Base-by-base conservation (phyloP, 2,888 invertebrate genomes). In the Andrena flavipes region DNA sequence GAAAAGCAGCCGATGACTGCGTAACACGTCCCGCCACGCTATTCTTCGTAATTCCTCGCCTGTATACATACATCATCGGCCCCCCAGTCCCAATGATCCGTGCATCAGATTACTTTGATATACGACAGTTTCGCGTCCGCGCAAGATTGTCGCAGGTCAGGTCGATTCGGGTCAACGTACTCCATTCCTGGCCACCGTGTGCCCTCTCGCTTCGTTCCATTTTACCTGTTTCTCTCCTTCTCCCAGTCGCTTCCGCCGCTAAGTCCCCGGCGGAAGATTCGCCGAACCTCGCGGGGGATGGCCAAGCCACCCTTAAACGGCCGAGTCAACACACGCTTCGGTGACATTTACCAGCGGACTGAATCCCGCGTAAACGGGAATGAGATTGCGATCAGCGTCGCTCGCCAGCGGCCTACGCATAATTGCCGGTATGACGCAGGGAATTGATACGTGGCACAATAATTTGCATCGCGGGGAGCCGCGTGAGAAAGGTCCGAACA, bases 131-230 rank as follows among this genome's bases (percentile, higher is more conserved):
- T 88, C 88, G 88, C 89, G 88, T 74, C 84, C 74, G 87, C 56
- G 82, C 84, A 87, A 84, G 80, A 87, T 93, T 92, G 92, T 91
- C 92, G 89, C 89, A 92, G 93, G 92, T 93, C 92, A 90, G 92
- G 92, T 92, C 91, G 89, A 88, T 87, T 82, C 90, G 88, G 91
- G 87, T 92, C 92, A 92, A 91, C 85, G 91, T 90, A 89, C 92
- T 85, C 82, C 80, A 82, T 77, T 80, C 68, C 42, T 62, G 30
- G 49, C 64, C 26, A n/a, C 60, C 23, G 30, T 54, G 51, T 72
- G 7, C 62, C 51, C 74, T 62, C 69, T 62, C 67, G 33, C 49
- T 30, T 56, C 2, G n/a, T 49, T 62, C 65, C 49, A 68, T 71
- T 60, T 71, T 63, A 71, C 74, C 75, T n/a, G 33, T 4, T 20